Evolutionary conservation across 2,797 vertebrate species (phyloP), one percentile per base, ranked within the genome.

Genomic region (Aulostomus chinensis): DNA sequence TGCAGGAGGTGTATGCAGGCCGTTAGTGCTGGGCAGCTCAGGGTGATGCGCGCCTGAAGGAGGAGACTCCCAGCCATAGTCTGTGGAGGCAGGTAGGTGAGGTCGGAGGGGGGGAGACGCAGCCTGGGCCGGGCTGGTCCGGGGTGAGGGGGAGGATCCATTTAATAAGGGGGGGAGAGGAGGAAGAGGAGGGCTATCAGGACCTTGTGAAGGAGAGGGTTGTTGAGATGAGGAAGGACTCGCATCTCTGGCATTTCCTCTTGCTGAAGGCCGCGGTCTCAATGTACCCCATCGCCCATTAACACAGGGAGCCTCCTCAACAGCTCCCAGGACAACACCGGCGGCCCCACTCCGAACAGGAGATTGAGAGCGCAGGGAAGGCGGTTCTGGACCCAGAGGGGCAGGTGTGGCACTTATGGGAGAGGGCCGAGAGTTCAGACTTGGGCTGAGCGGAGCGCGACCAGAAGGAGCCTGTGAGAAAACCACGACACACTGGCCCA

Each of bases 391-490:
- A 17, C 90, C 91, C 73, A 97, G 86, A 10, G 94, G 90, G 0
- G 94, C 95, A 0, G 96, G 95, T 0, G 93, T 95, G 79, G 96
- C 95, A 49, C 97, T 99, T 92, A 99, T 99, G 14, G 97, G 97
- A 12, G 97, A 99, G 0, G 97, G 97, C 8, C 97, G 94, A 0
- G 97, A 99, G 79, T 98, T 98, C 49, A 99, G 76, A 86, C 97
- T 99, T 36, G 97, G 97, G 70, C 97, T 99, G 24, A 99, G 94
- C 0, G 97, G 96, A 1, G 97, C 96, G 3, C 95, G 92, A 2
- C 97, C 97, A 0, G 94, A 98, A 3, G 97, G 96, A 8, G 97
- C 97, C 84, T 98, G 97, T 57, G 97, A 99, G 83, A 99, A 99
- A 33, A 99, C 97, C 74, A 99, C 96, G 33, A 99, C 96, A 8